phyloP scores from a whole-genome alignment of 2,797 vertebrate genomes.

The Monodelphis domestica region DNA sequence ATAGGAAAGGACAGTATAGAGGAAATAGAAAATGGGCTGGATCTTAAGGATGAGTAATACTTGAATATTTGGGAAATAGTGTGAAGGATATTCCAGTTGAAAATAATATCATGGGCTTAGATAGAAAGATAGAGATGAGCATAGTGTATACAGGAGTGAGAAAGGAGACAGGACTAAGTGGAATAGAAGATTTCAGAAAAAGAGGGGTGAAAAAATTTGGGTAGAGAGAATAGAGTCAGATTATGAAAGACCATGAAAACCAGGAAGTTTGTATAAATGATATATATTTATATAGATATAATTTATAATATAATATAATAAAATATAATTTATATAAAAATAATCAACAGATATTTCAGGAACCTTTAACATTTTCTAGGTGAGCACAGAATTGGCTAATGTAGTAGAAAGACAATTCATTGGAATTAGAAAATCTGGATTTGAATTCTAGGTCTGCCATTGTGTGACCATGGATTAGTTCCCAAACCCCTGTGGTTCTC shows the following conservation, averaged over 20 bases:
- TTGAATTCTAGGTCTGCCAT: constrained; percentile 1
- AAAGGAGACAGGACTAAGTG: not conserved
- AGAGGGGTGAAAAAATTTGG: not conserved
- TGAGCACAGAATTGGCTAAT: not conserved
- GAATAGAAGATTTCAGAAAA: not conserved
- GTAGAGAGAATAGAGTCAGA: not conserved
- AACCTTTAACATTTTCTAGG: not conserved
- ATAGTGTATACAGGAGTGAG: not conserved
- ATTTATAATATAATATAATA: too few species aligned
- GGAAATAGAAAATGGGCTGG: not conserved
- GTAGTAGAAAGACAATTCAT: not conserved
- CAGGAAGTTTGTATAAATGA: too few species aligned
- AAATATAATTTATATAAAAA: not conserved
- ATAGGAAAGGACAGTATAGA: not conserved
- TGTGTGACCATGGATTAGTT: not conserved
- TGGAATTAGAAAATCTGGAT: not conserved
- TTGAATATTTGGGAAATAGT: not conserved
- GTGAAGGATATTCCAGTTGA: not conserved
- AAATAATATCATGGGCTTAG: not conserved
- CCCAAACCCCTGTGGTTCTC: not conserved
- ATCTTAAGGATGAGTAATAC: not conserved
- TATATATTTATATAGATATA: too few species aligned
- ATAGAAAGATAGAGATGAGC: not conserved
- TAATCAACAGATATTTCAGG: not conserved
- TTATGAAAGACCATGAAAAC: not conserved